Evolutionary conservation across 2,888 invertebrate genomes (phyloP).

Genomic region (Polydesmus complanatus): DNA sequence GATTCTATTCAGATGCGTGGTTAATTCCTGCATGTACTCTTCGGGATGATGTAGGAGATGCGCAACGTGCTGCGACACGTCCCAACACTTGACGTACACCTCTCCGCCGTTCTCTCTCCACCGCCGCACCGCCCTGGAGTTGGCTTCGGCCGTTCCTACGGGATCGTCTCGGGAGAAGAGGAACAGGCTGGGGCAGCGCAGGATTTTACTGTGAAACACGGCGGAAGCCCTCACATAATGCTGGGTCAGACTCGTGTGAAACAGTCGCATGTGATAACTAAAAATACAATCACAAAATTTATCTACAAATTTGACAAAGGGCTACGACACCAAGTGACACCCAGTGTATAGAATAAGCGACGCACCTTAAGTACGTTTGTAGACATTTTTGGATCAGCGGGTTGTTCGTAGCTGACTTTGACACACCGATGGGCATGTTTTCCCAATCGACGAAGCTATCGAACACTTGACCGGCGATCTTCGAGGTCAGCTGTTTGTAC

Average conservation of each 20-base stretch:
- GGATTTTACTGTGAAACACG: slow-evolving; percentile 62
- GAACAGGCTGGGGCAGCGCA: slow-evolving; percentile 60
- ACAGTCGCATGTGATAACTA: slow-evolving; percentile 67
- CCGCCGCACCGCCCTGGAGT: slow-evolving; percentile 52
- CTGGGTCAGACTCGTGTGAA: slow-evolving; percentile 63
- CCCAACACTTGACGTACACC: slow-evolving; percentile 56
- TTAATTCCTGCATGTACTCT: slow-evolving; percentile 47
- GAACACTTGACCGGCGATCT: slow-evolving; percentile 66
- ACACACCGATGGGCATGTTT: slow-evolving; percentile 40
- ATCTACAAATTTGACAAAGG: background rate
- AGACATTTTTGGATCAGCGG: slow-evolving; percentile 34
- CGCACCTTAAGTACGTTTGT: slow-evolving; percentile 36
- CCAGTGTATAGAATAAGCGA: background rate
- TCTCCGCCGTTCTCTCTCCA: slow-evolving; percentile 63
- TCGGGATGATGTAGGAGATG: slow-evolving; percentile 50
- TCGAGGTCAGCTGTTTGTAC: slow-evolving; percentile 31
- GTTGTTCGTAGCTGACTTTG: slow-evolving; percentile 39
- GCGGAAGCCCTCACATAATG: slow-evolving; percentile 73
- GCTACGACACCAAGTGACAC: background rate
- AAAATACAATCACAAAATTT: background rate
- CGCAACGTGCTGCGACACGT: slow-evolving; percentile 57
- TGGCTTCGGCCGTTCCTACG: slow-evolving; percentile 59
- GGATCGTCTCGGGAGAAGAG: slow-evolving; percentile 56
- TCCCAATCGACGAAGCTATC: slow-evolving; percentile 57
- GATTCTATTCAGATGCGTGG: slow-evolving; percentile 44